These are phyloP conservation scores for Goniozus legneri DNA, from an alignment of 1,140 invertebrate genomes.

Conservation along the genomic window DNA sequence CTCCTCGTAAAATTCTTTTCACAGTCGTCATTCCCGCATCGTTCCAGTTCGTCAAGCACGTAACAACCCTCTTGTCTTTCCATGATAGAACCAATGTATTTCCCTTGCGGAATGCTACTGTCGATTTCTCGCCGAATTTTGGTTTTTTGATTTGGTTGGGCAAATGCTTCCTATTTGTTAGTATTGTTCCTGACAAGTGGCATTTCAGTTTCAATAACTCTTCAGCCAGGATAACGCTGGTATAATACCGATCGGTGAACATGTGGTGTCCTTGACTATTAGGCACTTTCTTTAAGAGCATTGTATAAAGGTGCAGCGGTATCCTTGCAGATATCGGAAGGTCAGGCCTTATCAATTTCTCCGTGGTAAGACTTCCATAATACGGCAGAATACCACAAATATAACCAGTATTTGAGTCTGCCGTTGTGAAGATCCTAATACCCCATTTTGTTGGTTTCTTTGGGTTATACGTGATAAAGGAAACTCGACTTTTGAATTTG, in stretches of 20 bases:
- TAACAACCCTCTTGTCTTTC: constrained; percentile 5
- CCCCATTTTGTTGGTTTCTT: not conserved
- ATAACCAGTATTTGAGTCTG: constrained; percentile 12
- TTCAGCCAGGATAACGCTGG: not conserved
- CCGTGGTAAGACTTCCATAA: constrained; percentile 11
- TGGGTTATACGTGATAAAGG: constrained; percentile 1
- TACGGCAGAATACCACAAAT: constrained; percentile 13
- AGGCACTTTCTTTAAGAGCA: constrained; percentile 9
- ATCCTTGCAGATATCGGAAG: constrained; percentile 8
- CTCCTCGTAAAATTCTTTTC: constrained; percentile 3
- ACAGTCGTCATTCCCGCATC: constrained; percentile 8
- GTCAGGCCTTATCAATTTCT: constrained; percentile 11
- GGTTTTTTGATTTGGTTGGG: constrained; percentile 10
- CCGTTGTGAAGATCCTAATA: constrained; percentile 8
- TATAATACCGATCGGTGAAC: constrained; percentile 6
- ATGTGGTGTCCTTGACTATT: constrained; percentile 8
- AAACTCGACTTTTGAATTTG: constrained; percentile 3
- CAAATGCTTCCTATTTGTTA: constrained; percentile 3
- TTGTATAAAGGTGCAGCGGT: constrained; percentile 1
- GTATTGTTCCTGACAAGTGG: not conserved
- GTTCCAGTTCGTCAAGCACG: constrained; percentile 7
- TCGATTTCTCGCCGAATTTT: constrained; percentile 7
- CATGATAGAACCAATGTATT: constrained; percentile 1
- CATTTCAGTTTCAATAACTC: constrained; percentile 4
- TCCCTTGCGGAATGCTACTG: constrained; percentile 3